Evolutionary conservation across 2,888 invertebrate genomes (phyloP), one percentile per base, ranked within the genome.

Genomic region (Rhabditophanes sp.): DNA sequence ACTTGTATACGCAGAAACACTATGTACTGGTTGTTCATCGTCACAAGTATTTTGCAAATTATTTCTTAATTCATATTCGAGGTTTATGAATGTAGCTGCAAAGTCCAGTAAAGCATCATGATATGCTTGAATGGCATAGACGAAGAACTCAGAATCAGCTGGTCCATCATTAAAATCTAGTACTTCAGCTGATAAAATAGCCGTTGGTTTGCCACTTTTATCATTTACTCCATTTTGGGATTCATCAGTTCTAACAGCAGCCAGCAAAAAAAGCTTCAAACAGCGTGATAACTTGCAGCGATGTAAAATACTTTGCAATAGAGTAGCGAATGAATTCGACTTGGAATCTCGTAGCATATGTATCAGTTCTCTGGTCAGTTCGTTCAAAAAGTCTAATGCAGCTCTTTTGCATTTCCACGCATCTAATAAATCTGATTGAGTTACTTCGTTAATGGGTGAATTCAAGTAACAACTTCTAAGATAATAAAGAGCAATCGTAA

Each of bases 381-480:
- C 57, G 5, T 46, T 46, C 14, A 59, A 46, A 30, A 59, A 56
- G 17, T 61, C 61, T 37, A 61, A 32, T 3, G 56, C 56, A 6
- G 59, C 54, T 18, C 60, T 57, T 43, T 61, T 61, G 42, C 61
- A 61, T 35, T 62, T 57, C 55, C 56, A 62, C 1, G 57, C 44
- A 4, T 43, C 39, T 4, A 44, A 39, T 27, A 61, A 34, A 32
- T 61, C 61, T 5, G 41, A 39, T 34, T 51, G 50, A 12, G 55
- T 48, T 21, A 61, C 60, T 1, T 51, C 44, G 1, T 52, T 55
- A 5, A 56, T 75, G 42, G 77, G 77, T 24, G 78, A 68, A 65
- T 77, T 76, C 8, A 78, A 76, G 66, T 78, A 80, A 64, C 77
- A 81, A 35, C 80, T 80, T 28, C 82, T 72, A 0, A 81, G 75